Conservation (phyloP, 1,140 invertebrate species). For the Aphis craccivora region DNA sequence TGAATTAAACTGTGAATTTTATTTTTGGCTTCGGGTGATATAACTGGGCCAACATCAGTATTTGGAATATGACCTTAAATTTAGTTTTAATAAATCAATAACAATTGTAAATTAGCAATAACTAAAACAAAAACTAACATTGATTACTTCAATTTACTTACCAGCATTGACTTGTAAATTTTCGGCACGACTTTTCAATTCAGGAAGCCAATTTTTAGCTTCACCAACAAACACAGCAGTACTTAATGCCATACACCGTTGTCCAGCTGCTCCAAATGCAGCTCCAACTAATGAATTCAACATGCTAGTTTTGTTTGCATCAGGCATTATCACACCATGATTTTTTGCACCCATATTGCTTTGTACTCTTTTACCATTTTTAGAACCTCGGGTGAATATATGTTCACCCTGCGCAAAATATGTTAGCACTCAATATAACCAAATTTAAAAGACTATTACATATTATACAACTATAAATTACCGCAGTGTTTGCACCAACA, state of each 20-base stretch:
- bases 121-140: neutral
- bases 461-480: conserved; percentile 63
- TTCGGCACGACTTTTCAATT: conserved; percentile 86
- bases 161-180: conserved; percentile 92
- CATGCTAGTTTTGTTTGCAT: conserved; percentile 97
- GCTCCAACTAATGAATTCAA: conserved; percentile 94
- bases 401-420: conserved; percentile 79
- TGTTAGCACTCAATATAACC: neutral
- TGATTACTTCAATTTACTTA: conserved; percentile 60
- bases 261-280: conserved; percentile 93
- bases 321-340: conserved; percentile 95
- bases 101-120: neutral
- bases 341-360: conserved; percentile 99
- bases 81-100: conserved; percentile 35
- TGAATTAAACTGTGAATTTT: conserved; percentile 88
- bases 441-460: neutral
- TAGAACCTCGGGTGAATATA: conserved; percentile 90
- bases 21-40: conserved; percentile 89
- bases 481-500: conserved; percentile 94
- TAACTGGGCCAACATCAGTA: conserved; percentile 97
- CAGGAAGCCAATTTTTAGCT: conserved; percentile 92
- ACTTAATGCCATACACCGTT: conserved; percentile 98
- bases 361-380: conserved; percentile 94
- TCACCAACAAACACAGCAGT: conserved; percentile 97
- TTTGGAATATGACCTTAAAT: conserved; percentile 81